These are phyloP conservation scores for Oreochromis grahami DNA, from an alignment of 2,797 vertebrate species.

Conservation along the genomic window DNA sequence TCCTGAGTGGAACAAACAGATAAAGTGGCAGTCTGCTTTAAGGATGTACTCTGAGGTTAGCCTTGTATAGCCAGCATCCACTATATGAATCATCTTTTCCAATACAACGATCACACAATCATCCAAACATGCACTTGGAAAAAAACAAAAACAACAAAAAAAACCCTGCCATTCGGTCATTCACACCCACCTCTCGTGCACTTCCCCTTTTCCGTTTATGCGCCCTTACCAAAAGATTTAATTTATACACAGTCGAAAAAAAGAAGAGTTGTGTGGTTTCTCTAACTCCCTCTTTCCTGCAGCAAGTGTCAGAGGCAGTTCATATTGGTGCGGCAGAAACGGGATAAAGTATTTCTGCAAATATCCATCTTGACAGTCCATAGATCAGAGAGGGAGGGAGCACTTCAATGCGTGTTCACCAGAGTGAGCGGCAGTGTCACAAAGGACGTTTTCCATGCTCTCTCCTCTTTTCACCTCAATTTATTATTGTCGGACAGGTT, in stretches of 20 bases:
- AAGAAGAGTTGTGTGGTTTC: conserved; percentile 18
- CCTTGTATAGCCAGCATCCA: conserved; percentile 1
- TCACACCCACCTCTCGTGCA: background rate
- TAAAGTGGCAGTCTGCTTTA: conserved; percentile 1
- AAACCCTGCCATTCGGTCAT: background rate
- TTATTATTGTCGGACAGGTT: conserved; percentile 53
- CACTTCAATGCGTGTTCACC: conserved; percentile 56
- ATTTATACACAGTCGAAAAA: conserved; percentile 30
- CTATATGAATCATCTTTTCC: conserved; percentile 41
- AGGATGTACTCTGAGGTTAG: conserved; percentile 26
- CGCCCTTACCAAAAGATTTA: conserved; percentile 13
- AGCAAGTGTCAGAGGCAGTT: conserved; percentile 51
- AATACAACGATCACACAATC: background rate
- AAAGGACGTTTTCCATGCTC: conserved; percentile 51
- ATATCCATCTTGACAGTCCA: conserved; percentile 68
- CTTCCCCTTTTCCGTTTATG: background rate
- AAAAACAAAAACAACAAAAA: background rate
- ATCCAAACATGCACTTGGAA: background rate
- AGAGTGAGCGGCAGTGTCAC: conserved; percentile 56
- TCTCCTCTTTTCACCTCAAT: conserved; percentile 60
- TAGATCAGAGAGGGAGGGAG: conserved; percentile 64
- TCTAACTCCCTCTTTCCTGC: conserved; percentile 5
- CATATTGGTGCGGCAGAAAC: conserved; percentile 52
- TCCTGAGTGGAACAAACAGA: conserved; percentile 18
- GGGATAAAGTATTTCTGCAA: conserved; percentile 65